phyloP scores from a whole-genome alignment of 1,140 invertebrate genomes.

The Trachymyrmex cornetzi region DNA sequence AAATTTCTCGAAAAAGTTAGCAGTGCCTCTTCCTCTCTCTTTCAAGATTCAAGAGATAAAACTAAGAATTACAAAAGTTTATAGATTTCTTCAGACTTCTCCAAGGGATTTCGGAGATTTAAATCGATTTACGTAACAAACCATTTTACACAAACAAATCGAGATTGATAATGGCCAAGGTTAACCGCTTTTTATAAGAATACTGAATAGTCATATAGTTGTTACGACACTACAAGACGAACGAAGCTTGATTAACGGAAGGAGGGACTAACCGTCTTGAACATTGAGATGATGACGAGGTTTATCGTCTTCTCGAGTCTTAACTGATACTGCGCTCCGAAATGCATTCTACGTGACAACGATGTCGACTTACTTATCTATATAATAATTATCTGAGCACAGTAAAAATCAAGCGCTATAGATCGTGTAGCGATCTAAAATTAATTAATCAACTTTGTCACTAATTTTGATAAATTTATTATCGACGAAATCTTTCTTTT shows the following conservation, averaged over 20 bases:
- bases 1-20: neutral
- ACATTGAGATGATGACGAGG: slow-evolving; percentile 2
- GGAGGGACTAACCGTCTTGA: slow-evolving; percentile 25
- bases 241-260: slow-evolving; percentile 59
- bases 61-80: neutral
- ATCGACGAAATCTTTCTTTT: neutral
- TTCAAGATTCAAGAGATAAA: neutral
- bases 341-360: neutral
- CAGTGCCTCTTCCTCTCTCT: neutral
- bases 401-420: neutral
- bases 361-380: neutral
- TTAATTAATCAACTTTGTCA: neutral
- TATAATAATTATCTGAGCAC: neutral
- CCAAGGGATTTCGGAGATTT: neutral
- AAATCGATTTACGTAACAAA: neutral
- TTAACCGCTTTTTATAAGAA: slow-evolving; percentile 62
- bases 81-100: neutral
- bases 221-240: neutral
- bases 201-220: slow-evolving; percentile 38
- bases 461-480: neutral
- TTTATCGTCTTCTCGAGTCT: slow-evolving; percentile 24
- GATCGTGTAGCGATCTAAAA: neutral
- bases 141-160: neutral
- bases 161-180: slow-evolving; percentile 65
- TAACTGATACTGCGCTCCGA: neutral